These are phyloP conservation scores for Nemotelus pantherinus DNA, from an alignment of 2,888 invertebrate genomes.

Conservation along the genomic window DNA sequence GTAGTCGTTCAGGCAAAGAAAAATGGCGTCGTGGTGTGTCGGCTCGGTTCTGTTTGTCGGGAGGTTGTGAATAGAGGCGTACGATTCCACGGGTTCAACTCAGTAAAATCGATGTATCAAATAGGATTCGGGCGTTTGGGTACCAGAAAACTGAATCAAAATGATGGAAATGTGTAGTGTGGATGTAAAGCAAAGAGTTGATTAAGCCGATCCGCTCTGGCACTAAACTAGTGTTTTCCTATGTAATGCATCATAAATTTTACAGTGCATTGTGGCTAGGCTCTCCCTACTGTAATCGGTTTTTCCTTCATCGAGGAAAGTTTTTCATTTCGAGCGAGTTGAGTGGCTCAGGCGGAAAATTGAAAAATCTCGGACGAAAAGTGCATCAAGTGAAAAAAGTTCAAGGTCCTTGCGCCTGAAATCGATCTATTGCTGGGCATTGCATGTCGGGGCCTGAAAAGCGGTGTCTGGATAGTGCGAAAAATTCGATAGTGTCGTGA, in stretches of 20 bases:
- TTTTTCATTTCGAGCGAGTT: too few species aligned
- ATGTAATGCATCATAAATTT: too few species aligned
- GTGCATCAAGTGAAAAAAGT: neutral
- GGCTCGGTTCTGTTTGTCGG: conserved; percentile 7
- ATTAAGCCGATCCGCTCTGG: too few species aligned
- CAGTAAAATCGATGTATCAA: neutral
- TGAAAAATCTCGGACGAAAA: too few species aligned
- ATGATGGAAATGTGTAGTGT: conserved; percentile 2
- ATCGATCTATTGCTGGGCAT: neutral
- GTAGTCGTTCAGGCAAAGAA: conserved; percentile 25
- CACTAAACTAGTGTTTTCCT: too few species aligned
- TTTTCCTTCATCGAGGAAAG: too few species aligned
- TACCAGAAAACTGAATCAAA: conserved; percentile 22
- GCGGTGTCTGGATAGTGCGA: neutral
- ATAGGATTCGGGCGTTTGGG: conserved; percentile 12
- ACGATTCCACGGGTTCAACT: neutral
- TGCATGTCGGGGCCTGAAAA: neutral
- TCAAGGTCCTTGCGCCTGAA: neutral
- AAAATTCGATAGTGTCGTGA: neutral
- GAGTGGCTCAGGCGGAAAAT: too few species aligned
- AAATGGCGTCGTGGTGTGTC: conserved; percentile 46
- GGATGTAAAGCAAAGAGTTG: neutral
- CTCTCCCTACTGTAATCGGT: too few species aligned
- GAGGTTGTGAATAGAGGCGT: conserved; percentile 42
- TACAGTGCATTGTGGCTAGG: too few species aligned